phyloP scores from a whole-genome alignment of 2,797 vertebrate genomes.

The Sardinella longiceps region DNA sequence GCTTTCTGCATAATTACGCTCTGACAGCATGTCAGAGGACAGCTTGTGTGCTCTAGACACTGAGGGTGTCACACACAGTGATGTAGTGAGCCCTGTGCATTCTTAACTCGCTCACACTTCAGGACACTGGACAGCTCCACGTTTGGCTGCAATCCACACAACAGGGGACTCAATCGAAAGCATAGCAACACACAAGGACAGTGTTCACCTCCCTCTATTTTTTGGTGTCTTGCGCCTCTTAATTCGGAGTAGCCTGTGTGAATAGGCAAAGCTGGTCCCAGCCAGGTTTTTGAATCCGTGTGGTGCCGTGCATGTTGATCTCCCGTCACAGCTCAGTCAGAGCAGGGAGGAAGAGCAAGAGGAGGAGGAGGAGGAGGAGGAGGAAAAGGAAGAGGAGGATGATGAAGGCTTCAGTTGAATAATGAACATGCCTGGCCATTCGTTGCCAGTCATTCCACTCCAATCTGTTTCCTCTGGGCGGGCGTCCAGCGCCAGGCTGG shows the following conservation, averaged over 20 bases:
- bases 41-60: conserved; percentile 18
- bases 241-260: conserved; percentile 28
- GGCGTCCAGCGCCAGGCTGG: conserved; percentile 47
- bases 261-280: conserved; percentile 43
- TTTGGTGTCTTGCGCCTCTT: conserved; percentile 14
- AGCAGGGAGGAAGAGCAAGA: conserved; percentile 30
- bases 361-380: conserved; percentile 38
- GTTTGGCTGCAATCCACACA: conserved; percentile 1
- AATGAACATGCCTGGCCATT: conserved; percentile 48
- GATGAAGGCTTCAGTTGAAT: conserved; percentile 42
- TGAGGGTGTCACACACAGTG: not conserved
- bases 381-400: not conserved
- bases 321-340: conserved; percentile 16
- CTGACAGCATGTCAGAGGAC: conserved; percentile 46
- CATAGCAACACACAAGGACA: not conserved
- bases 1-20: conserved; percentile 46
- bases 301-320: conserved; percentile 41
- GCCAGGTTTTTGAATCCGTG: conserved; percentile 53
- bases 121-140: conserved; percentile 54
- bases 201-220: not conserved
- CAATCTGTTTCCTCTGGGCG: conserved; percentile 57
- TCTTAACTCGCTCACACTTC: conserved; percentile 34
- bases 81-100: not conserved
- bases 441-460: conserved; percentile 41
- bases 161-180: not conserved